Evolutionary conservation across 2,113 vertebrate species (phyloP).

Genomic region (Podarcis cretensis): DNA sequence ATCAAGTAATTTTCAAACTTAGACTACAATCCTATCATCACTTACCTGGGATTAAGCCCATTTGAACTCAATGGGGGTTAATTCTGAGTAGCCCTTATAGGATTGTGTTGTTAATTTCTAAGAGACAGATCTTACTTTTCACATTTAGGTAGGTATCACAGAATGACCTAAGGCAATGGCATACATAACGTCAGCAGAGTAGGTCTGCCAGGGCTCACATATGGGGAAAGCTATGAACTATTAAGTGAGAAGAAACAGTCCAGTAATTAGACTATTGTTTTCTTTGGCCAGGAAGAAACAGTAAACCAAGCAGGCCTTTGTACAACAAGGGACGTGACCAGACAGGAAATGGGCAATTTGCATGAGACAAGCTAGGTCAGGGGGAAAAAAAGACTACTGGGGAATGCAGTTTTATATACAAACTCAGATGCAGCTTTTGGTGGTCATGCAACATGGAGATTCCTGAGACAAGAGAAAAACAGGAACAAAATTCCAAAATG

Average conservation of each 20-base stretch:
- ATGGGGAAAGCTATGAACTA: constrained; percentile 5
- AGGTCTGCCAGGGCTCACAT: neutral
- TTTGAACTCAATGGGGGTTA: too few relatives aligned
- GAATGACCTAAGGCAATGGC: constrained; percentile 3
- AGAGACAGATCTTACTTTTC: neutral
- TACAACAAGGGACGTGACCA: neutral
- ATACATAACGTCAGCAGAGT: neutral
- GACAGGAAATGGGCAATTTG: constrained; percentile 14
- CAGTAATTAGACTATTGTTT: constrained; percentile 32
- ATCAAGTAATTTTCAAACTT: neutral
- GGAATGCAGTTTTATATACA: neutral
- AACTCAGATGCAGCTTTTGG: neutral
- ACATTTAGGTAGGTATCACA: neutral
- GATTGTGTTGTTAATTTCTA: neutral
- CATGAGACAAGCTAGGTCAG: neutral
- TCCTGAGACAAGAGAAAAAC: neutral
- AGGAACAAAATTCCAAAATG: neutral
- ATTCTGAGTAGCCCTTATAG: too few relatives aligned
- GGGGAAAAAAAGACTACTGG: neutral
- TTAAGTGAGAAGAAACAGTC: constrained; percentile 21
- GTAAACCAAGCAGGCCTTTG: constrained; percentile 5
- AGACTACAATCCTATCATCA: neutral
- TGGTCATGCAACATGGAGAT: neutral
- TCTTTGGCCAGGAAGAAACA: constrained; percentile 18
- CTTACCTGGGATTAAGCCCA: too few relatives aligned